These are phyloP conservation scores for Agrypnus murinus DNA, from an alignment of 2,888 invertebrate species.

Conservation along the genomic window DNA sequence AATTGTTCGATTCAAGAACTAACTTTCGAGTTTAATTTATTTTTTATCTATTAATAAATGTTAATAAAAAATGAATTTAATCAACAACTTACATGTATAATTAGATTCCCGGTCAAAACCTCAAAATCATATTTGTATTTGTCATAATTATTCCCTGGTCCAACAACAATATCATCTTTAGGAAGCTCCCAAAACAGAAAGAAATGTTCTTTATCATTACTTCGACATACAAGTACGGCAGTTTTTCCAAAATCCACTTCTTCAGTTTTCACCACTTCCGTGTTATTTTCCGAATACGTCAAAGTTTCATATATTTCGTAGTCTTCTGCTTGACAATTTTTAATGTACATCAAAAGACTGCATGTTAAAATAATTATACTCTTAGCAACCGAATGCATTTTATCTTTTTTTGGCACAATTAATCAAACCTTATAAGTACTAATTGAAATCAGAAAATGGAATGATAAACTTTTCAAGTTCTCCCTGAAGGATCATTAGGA, in stretches of 20 bases:
- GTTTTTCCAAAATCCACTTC: slow-evolving; percentile 76
- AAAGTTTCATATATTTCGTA: not conserved
- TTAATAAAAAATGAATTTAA: too few species aligned
- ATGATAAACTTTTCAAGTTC: not conserved
- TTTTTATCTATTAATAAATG: too few species aligned
- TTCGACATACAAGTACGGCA: slow-evolving; percentile 77
- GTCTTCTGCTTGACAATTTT: slow-evolving; percentile 8
- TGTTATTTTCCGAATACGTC: slow-evolving; percentile 4
- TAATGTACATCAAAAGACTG: slow-evolving; percentile 13
- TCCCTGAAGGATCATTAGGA: not conserved
- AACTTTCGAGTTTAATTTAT: too few species aligned
- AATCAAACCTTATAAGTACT: slow-evolving; percentile 7
- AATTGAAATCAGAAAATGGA: slow-evolving; percentile 11
- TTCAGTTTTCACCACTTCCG: slow-evolving; percentile 41
- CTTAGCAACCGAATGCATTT: not conserved
- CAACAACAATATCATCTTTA: slow-evolving; percentile 74
- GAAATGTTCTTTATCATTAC: slow-evolving; percentile 78
- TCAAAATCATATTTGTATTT: slow-evolving; percentile 80
- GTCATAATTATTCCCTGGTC: slow-evolving; percentile 77
- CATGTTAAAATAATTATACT: not conserved
- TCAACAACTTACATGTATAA: slow-evolving; percentile 78
- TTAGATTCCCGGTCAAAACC: slow-evolving; percentile 78
- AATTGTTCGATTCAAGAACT: too few species aligned
- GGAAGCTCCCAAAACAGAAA: slow-evolving; percentile 80
- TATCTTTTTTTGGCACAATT: not conserved